These are phyloP conservation scores for Diprion similis DNA, from an alignment of 1,140 invertebrate species.

Conservation along the genomic window DNA sequence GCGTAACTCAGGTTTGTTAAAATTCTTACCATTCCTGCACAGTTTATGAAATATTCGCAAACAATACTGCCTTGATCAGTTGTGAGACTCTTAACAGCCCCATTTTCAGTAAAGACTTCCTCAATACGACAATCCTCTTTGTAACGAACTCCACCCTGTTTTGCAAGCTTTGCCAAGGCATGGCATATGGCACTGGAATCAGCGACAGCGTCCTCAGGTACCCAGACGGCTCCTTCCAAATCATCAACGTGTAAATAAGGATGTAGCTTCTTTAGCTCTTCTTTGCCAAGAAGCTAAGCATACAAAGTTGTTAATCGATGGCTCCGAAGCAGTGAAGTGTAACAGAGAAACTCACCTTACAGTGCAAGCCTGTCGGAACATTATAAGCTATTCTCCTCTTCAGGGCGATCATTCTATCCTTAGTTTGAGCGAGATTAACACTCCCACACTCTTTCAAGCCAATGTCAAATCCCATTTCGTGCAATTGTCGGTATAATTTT, in stretches of 20 bases:
- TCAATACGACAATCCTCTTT: slow-evolving; percentile 68
- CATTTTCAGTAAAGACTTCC: slow-evolving; percentile 67
- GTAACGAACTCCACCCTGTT: slow-evolving; percentile 67
- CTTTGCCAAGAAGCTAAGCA: slow-evolving; percentile 48
- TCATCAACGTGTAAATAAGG: slow-evolving; percentile 72
- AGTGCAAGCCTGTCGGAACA: slow-evolving; percentile 64
- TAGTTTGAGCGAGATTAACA: slow-evolving; percentile 74
- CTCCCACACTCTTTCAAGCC: slow-evolving; percentile 73
- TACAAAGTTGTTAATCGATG: not conserved
- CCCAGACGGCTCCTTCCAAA: slow-evolving; percentile 75
- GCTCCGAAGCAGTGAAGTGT: not conserved
- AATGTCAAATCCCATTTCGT: slow-evolving; percentile 69
- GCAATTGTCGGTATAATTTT: slow-evolving; percentile 68
- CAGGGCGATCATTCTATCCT: slow-evolving; percentile 73
- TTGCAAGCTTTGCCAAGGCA: slow-evolving; percentile 66
- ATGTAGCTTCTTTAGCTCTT: slow-evolving; percentile 62
- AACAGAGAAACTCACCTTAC: slow-evolving; percentile 53
- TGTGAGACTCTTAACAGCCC: slow-evolving; percentile 65
- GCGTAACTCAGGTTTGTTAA: not conserved
- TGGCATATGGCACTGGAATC: slow-evolving; percentile 70
- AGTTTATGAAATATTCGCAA: slow-evolving; percentile 79
- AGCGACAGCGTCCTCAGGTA: slow-evolving; percentile 77
- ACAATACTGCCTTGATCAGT: slow-evolving; percentile 68
- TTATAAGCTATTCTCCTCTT: slow-evolving; percentile 68
- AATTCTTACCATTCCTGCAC: slow-evolving; percentile 71